These are phyloP conservation scores for Hypotaenidia okinawae DNA, from an alignment of 2,797 vertebrate species.

Conservation along the genomic window DNA sequence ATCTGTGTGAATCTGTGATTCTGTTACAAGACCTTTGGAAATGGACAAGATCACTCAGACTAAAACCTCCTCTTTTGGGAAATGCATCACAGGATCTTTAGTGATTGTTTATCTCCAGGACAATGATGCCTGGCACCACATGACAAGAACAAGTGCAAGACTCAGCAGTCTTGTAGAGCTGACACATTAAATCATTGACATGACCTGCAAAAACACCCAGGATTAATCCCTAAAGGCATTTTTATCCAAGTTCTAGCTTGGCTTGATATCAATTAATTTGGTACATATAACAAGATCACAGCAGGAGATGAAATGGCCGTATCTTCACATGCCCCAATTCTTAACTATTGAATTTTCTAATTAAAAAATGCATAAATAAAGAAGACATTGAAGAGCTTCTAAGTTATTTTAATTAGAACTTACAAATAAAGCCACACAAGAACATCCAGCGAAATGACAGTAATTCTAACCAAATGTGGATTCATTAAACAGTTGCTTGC, in stretches of 20 bases:
- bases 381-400: constrained; percentile 21
- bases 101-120: background rate
- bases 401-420: constrained; percentile 31
- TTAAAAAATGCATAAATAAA: constrained; percentile 59
- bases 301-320: constrained; percentile 36
- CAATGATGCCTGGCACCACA: background rate
- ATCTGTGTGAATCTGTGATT: no score
- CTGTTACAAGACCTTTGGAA: background rate
- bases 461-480: background rate
- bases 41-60: accelerated
- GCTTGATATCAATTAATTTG: constrained; percentile 34
- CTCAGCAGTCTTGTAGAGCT: background rate
- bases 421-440: constrained; percentile 7
- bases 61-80: background rate
- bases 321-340: constrained; percentile 34
- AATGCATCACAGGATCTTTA: background rate
- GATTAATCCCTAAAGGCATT: constrained; percentile 17
- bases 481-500: background rate
- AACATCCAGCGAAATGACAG: background rate
- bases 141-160: background rate
- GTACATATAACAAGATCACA: constrained; percentile 45
- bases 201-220: constrained; percentile 12
- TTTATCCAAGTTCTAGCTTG: constrained; percentile 21
- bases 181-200: constrained; percentile 6
- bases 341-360: constrained; percentile 48